A percentile compares a stretch with the other conserved stretches of the same genome.
Evolutionary conservation across 2,888 invertebrate species (phyloP).

Genomic region (Dolomedes plantarius): DNA sequence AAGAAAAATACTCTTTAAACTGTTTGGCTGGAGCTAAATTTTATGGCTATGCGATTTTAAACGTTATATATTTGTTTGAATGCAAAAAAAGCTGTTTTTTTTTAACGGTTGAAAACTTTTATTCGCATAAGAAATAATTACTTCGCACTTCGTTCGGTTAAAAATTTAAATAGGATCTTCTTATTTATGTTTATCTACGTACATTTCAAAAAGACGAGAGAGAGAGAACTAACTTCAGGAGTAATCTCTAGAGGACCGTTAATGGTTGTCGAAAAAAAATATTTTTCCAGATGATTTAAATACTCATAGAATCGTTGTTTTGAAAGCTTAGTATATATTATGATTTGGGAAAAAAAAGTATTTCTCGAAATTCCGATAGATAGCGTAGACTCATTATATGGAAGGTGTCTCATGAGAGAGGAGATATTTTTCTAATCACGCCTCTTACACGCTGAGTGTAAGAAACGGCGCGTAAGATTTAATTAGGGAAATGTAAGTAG

Average conservation of each 20-base stretch:
- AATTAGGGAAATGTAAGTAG: neutral
- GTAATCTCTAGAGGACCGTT: neutral
- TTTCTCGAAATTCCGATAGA: neutral
- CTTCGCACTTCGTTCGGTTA: neutral
- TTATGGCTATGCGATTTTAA: too few species aligned
- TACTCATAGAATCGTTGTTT: slow-evolving; percentile 1
- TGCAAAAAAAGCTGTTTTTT: too few species aligned
- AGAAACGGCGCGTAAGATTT: neutral
- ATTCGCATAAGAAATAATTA: neutral
- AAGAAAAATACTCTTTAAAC: too few species aligned
- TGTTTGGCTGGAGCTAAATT: too few species aligned
- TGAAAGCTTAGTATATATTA: neutral
- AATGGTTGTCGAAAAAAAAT: neutral
- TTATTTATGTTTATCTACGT: neutral
- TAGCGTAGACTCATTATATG: neutral
- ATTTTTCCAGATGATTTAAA: slow-evolving; percentile 5
- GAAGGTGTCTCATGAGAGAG: neutral
- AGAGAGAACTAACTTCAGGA: neutral
- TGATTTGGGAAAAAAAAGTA: neutral
- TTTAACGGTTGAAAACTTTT: too few species aligned
- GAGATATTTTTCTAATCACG: neutral
- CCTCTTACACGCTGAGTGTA: neutral
- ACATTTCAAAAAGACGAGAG: neutral
- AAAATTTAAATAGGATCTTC: neutral
- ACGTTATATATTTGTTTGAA: too few species aligned